Percentiles rank a stretch among this genome's conserved stretches.
These are phyloP conservation scores for Salvelinus fontinalis DNA, from an alignment of 2,113 vertebrate genomes.

Conservation along the genomic window DNA sequence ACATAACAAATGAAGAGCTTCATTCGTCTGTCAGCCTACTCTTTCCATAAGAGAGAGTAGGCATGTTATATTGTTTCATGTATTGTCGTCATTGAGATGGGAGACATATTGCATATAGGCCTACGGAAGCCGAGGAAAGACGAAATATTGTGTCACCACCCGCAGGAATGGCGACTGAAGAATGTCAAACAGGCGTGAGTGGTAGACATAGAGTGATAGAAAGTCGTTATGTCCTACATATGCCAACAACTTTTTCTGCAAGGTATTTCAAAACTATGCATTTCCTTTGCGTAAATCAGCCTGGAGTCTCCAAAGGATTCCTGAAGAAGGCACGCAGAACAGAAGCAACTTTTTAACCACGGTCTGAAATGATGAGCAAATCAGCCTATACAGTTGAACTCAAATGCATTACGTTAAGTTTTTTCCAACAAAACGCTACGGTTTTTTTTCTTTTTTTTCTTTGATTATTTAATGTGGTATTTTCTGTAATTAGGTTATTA, in stretches of 20 bases:
- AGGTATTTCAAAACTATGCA: too few species aligned
- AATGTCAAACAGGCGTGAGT: neutral
- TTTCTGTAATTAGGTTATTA: neutral
- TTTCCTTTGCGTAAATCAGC: neutral
- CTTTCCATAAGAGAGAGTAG: too few species aligned
- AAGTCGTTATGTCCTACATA: neutral
- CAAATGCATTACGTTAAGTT: neutral
- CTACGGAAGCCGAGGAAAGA: neutral
- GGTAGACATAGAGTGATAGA: neutral
- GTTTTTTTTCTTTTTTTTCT: neutral
- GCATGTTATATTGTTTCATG: too few species aligned
- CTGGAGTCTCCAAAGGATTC: neutral
- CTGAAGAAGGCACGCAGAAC: neutral
- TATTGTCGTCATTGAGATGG: too few species aligned
- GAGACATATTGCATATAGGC: too few species aligned
- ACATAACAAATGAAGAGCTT: too few species aligned
- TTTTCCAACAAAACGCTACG: too few species aligned
- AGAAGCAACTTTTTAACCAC: neutral
- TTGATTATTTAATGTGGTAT: neutral
- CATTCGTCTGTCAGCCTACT: too few species aligned
- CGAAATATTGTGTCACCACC: neutral
- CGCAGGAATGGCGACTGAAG: neutral
- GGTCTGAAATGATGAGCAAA: neutral
- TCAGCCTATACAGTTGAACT: neutral
- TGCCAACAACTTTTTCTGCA: too few species aligned